Base-by-base conservation (phyloP, 2,797 vertebrate genomes). In the Enteromius afrohamiltoni region DNA sequence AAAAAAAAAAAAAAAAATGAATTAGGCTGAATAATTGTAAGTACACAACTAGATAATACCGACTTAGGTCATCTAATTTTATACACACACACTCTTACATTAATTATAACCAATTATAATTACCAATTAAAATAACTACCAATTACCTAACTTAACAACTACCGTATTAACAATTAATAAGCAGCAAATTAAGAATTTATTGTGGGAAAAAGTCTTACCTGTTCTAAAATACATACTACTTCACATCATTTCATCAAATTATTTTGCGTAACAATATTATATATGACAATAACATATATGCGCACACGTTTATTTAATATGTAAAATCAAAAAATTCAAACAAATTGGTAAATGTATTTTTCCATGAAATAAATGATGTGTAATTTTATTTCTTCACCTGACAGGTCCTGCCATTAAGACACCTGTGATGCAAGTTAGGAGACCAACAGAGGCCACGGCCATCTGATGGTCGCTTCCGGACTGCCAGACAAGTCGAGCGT, bases 381-480 rank as follows among this genome's bases (percentile, higher is more conserved):
- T 55, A 34, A 55, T 37, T 37, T 23, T 23, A n/a, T 55, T 75
- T 21, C 3, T 23, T 0, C 84, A 98, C 98, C 98, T 96, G 88
- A 93, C 83, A 42, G 96, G 92, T 64, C 98, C 98, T 0, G 96
- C 97, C 84, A 99, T 91, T 84, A 97, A 88, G 92, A 99, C 93
- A 82, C 96, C 95, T 82, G 95, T 90, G 71, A 98, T 88, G 90
- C 97, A 99, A 76, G 96, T 95, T 87, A 97, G 79, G 82, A 99
- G 92, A 64, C 98, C 98, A 40, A 94, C 85, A 7, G 94, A 91
- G 21, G 94, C 95, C 0, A 98, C 88, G 1, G 92, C 93, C 74
- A 94, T 91, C 92, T 96, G 96, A 89, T 98, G 95, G 88, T 92
- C 93, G 83, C 90, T 94, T 82, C 97, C 97, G 0, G 95, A 96